A percentile compares a stretch with the other conserved stretches of the same genome.
Conservation (phyloP, 2,797 vertebrate species). For the Chrysolophus pictus region DNA sequence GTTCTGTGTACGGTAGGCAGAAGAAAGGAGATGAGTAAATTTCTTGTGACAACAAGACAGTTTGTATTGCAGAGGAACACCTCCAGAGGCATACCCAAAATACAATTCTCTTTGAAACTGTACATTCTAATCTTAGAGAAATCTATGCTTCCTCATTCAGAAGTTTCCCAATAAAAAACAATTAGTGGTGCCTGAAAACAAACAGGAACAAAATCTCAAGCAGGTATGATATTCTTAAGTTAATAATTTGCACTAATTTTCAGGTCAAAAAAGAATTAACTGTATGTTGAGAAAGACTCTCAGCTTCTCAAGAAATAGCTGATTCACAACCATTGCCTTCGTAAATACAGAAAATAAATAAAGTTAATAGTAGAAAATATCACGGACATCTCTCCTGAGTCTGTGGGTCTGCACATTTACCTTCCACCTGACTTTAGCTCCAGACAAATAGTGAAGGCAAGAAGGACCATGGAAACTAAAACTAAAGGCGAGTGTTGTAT, state of each 20-base stretch:
- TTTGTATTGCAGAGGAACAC: neutral
- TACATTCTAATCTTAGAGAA: neutral
- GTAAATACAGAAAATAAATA: neutral
- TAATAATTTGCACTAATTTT: neutral
- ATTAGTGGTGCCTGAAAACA: neutral
- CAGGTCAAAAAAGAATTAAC: neutral
- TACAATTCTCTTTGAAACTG: neutral
- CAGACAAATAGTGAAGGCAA: neutral
- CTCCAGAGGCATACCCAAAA: neutral
- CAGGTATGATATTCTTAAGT: neutral
- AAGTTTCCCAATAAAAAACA: neutral
- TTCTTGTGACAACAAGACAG: neutral
- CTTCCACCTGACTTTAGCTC: neutral
- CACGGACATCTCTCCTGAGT: neutral
- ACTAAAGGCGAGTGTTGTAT: neutral
- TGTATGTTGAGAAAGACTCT: neutral
- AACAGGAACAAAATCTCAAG: neutral
- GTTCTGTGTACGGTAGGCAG: neutral
- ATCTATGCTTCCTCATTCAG: accelerated
- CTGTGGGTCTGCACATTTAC: neutral
- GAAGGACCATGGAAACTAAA: neutral
- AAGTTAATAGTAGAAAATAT: neutral
- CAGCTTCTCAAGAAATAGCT: neutral
- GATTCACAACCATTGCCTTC: neutral
- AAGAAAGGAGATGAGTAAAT: neutral